A percentile compares a stretch with the other conserved stretches of the same genome.
phyloP scores from a whole-genome alignment of 2,113 vertebrate species.

The Seriola rivoliana region DNA sequence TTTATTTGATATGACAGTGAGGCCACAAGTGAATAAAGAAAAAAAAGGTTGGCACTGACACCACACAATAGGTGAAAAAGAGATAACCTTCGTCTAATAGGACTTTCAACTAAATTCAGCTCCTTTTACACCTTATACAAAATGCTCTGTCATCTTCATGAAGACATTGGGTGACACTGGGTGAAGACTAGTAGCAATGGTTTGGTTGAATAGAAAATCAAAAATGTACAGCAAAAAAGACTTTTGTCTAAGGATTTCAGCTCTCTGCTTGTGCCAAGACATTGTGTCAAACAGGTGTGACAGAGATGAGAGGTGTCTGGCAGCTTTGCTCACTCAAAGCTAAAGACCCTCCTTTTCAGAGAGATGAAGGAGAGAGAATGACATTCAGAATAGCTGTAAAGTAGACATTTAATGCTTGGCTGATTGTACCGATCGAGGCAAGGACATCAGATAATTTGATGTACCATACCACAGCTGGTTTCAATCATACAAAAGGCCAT shows the following conservation, averaged over 20 bases:
- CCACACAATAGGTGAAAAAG: background rate
- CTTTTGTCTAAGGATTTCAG: background rate
- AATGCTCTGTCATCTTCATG: conserved; percentile 11
- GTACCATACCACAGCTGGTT: conserved; percentile 42
- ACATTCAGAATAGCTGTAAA: conserved; percentile 55
- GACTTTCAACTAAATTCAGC: background rate
- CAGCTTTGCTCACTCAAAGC: conserved; percentile 38
- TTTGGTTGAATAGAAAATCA: background rate
- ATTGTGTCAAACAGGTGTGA: conserved; percentile 17
- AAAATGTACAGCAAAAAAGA: conserved; percentile 20
- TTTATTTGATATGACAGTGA: background rate
- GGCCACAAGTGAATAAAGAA: background rate
- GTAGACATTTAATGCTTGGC: conserved; percentile 60
- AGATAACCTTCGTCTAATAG: conserved; percentile 26
- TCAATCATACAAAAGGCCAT: conserved; percentile 66
- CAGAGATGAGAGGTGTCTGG: conserved; percentile 4
- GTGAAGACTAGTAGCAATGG: background rate
- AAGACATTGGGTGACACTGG: background rate
- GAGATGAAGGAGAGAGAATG: conserved; percentile 49
- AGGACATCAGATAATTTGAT: conserved; percentile 60
- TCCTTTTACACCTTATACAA: background rate
- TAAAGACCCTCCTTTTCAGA: conserved; percentile 47
- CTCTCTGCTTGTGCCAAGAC: conserved; percentile 7
- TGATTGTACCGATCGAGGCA: conserved; percentile 48
- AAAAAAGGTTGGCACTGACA: background rate